Percentiles rank a stretch among this genome's conserved stretches.
Evolutionary conservation across 2,113 vertebrate species (phyloP).

Genomic region (Bombycilla garrulus): DNA sequence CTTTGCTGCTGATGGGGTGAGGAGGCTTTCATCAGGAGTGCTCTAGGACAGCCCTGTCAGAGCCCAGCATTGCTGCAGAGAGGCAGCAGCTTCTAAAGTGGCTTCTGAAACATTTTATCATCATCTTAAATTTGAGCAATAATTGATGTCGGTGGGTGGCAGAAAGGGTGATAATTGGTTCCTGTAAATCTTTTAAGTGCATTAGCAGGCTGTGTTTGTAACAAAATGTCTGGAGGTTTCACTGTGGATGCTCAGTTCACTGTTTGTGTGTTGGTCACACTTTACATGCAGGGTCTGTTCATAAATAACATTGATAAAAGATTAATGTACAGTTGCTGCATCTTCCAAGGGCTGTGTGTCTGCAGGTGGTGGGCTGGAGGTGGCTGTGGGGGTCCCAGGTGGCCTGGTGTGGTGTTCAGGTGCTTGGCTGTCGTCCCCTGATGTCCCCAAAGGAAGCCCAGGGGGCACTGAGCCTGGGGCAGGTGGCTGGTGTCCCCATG

Average conservation of each 20-base stretch:
- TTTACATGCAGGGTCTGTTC: background rate
- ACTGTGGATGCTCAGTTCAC: background rate
- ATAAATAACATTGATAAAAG: background rate
- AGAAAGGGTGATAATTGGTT: slow-evolving; percentile 63
- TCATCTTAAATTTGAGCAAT: slow-evolving; percentile 54
- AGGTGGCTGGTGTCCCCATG: background rate
- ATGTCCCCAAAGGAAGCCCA: background rate
- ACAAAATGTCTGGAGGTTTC: background rate
- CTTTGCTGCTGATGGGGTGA: background rate
- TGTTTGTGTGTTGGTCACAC: background rate
- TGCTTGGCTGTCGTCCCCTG: background rate
- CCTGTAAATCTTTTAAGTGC: slow-evolving; percentile 56
- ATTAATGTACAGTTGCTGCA: rapidly evolving
- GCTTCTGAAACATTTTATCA: slow-evolving; percentile 53
- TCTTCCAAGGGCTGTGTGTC: background rate
- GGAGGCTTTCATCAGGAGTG: background rate
- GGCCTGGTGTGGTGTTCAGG: background rate
- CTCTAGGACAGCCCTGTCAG: slow-evolving; percentile 4
- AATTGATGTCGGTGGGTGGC: slow-evolving; percentile 61
- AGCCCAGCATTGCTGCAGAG: background rate
- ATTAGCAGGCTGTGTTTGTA: slow-evolving; percentile 12
- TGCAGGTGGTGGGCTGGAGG: background rate
- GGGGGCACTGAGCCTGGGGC: background rate
- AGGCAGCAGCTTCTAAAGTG: background rate
- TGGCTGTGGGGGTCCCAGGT: background rate